Conservation (phyloP, 1,140 invertebrate species). For the Drosophila watanabei region DNA sequence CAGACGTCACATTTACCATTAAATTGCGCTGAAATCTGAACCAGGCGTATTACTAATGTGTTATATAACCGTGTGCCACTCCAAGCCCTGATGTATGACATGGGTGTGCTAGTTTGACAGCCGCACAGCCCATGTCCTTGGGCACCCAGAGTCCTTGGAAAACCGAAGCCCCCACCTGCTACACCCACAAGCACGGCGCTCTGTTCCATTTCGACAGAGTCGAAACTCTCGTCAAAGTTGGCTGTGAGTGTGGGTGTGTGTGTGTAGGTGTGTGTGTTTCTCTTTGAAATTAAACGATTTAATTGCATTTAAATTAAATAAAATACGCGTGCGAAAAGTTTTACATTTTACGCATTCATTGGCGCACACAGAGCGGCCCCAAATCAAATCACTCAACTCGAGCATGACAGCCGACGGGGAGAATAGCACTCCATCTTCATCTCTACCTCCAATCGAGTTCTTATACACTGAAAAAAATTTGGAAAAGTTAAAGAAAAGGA, state of each 20-base stretch:
- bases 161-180: neutral
- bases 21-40: conserved; percentile 51
- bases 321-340: conserved; percentile 77
- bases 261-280: conserved; percentile 59
- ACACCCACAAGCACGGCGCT: neutral
- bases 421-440: conserved; percentile 8
- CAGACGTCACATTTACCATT: conserved; percentile 29
- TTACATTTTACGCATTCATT: conserved; percentile 62
- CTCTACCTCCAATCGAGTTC: conserved; percentile 2
- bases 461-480: neutral
- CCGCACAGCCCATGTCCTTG: conserved; percentile 26
- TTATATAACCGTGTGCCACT: conserved; percentile 8
- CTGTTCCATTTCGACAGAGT: conserved; percentile 4
- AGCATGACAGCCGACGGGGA: conserved; percentile 46
- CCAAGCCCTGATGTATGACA: conserved; percentile 44
- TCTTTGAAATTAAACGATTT: conserved; percentile 80
- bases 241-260: conserved; percentile 28
- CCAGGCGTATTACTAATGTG: conserved; percentile 17
- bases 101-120: conserved; percentile 56
- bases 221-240: neutral
- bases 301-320: conserved; percentile 80
- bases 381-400: conserved; percentile 78
- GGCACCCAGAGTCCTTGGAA: conserved; percentile 1
- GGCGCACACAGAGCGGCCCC: conserved; percentile 47
- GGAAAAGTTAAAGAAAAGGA: too few species aligned